Evolutionary conservation across 1,140 invertebrate species (phyloP).

Genomic region (Tigriopus japonicus): DNA sequence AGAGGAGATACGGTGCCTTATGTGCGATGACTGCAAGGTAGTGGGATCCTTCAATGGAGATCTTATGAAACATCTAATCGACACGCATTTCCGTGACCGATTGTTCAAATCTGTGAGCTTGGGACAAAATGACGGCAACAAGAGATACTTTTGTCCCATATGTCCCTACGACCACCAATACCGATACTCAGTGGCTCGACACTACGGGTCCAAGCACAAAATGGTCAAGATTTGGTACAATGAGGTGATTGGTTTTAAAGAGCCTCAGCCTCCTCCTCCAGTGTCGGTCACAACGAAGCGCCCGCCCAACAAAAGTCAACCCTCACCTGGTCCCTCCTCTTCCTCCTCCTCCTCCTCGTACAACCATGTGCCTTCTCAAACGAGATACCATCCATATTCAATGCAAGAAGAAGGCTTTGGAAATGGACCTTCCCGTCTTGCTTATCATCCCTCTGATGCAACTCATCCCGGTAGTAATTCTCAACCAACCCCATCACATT

Average conservation of each 20-base stretch:
- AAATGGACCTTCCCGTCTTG: no score
- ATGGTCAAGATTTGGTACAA: not conserved
- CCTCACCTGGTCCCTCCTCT: no score
- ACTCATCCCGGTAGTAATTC: no score
- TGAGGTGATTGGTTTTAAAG: not conserved
- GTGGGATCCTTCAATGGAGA: not conserved
- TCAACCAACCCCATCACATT: no score
- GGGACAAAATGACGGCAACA: not conserved
- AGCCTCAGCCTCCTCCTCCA: not conserved
- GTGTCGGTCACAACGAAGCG: not conserved
- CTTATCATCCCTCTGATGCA: no score
- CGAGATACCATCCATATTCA: no score
- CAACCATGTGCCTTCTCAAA: no score
- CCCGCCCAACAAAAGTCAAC: no score
- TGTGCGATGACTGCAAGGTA: conserved; percentile 5
- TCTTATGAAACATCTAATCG: not conserved
- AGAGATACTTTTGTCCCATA: conserved; percentile 1
- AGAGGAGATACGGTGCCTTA: not conserved
- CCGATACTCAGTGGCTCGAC: not conserved
- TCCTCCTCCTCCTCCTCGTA: no score
- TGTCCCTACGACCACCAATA: not conserved
- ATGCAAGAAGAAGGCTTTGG: no score
- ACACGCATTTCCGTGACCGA: conserved; percentile 6
- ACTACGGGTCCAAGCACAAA: conserved; percentile 10
- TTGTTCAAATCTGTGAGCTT: not conserved